phyloP scores from a whole-genome alignment of 2,797 vertebrate genomes.

The Helarctos malayanus region DNA sequence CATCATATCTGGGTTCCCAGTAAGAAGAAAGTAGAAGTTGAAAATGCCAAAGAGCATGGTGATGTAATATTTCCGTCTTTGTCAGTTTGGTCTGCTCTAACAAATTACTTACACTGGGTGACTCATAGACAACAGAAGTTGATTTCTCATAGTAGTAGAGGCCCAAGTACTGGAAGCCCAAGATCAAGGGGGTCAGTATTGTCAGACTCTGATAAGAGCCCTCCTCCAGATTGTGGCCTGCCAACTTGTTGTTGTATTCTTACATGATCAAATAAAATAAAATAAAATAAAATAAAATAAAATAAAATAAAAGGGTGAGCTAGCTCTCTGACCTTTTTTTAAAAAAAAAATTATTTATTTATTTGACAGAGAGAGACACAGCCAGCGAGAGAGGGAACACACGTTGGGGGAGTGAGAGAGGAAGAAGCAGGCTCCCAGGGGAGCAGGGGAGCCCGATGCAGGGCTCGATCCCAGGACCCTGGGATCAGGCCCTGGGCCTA shows the following conservation, averaged over 20 bases:
- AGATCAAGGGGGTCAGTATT: neutral
- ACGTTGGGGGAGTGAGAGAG: too few relatives aligned
- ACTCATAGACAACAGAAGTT: neutral
- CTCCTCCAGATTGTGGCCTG: neutral
- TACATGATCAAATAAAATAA: neutral
- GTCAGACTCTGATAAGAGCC: neutral
- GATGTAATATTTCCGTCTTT: neutral
- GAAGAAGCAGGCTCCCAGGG: too few relatives aligned
- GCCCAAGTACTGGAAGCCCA: neutral
- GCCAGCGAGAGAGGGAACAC: too few relatives aligned
- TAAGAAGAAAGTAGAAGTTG: neutral
- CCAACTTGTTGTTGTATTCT: neutral
- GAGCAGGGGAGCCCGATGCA: too few relatives aligned
- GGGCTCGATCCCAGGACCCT: too few relatives aligned
- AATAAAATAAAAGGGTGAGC: neutral
- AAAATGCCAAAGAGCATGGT: neutral
- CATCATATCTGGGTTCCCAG: neutral
- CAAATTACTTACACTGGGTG: neutral
- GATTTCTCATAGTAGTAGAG: neutral
- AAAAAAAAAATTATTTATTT: too few relatives aligned
- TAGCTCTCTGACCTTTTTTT: neutral
- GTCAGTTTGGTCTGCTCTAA: neutral
- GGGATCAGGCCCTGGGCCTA: too few relatives aligned
- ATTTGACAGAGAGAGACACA: too few relatives aligned
- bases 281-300: neutral